These are phyloP conservation scores for Euproctis similis DNA, from an alignment of 2,888 invertebrate genomes.

Conservation along the genomic window DNA sequence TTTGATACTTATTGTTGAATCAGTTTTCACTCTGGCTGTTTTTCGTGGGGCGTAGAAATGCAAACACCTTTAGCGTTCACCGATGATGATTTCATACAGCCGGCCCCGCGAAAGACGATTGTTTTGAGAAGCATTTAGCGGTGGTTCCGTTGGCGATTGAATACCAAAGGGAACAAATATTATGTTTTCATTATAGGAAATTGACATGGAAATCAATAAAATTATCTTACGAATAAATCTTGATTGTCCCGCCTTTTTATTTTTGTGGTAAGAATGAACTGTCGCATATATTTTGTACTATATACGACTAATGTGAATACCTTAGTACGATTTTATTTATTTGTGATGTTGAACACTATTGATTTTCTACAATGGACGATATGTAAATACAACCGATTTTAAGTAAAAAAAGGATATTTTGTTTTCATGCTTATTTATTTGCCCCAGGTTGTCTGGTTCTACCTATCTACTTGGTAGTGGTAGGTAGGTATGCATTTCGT, in stretches of 20 bases:
- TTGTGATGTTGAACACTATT: slow-evolving; percentile 75
- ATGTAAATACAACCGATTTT: slow-evolving; percentile 77
- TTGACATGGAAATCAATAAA: slow-evolving; percentile 57
- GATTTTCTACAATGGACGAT: slow-evolving; percentile 75
- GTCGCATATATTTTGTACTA: slow-evolving; percentile 61
- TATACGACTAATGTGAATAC: slow-evolving; percentile 69
- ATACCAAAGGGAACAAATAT: slow-evolving; percentile 56
- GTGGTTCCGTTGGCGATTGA: slow-evolving; percentile 48
- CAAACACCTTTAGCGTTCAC: slow-evolving; percentile 6
- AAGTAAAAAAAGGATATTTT: slow-evolving; percentile 75
- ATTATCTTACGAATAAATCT: slow-evolving; percentile 55
- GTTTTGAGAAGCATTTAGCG: slow-evolving; percentile 51
- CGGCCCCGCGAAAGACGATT: slow-evolving; percentile 28
- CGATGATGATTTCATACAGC: slow-evolving; percentile 10
- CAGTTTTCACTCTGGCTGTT: slow-evolving; percentile 45
- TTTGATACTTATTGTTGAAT: slow-evolving; percentile 51
- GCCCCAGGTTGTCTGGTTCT: slow-evolving; percentile 28
- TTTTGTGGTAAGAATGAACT: slow-evolving; percentile 63
- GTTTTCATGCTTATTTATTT: slow-evolving; percentile 71
- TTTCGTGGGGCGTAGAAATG: slow-evolving; percentile 40
- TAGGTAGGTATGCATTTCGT: not conserved
- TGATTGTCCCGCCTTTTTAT: slow-evolving; percentile 65
- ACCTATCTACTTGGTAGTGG: not conserved
- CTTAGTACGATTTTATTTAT: slow-evolving; percentile 75
- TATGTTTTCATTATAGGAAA: slow-evolving; percentile 44